Evolutionary conservation across 2,113 vertebrate genomes (phyloP).

Genomic region (Crotalus horridus): DNA sequence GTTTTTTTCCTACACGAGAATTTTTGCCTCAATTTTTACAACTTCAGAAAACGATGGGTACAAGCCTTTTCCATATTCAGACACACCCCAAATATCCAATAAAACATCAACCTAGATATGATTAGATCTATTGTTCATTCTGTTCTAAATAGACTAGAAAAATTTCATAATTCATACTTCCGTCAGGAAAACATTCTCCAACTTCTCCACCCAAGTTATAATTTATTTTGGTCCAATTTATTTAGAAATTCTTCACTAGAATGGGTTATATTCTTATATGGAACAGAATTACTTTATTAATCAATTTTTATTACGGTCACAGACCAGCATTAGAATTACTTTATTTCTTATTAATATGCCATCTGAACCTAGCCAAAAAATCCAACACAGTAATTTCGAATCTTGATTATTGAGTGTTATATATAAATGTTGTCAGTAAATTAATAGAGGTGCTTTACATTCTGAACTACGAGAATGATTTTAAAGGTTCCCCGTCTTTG

Average conservation of each 20-base stretch:
- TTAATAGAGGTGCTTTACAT: background rate
- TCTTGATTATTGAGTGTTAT: background rate
- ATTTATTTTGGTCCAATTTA: background rate
- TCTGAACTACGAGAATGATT: background rate
- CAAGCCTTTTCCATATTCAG: background rate
- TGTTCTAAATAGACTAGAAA: background rate
- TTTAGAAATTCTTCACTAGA: background rate
- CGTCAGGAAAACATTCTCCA: too few relatives aligned
- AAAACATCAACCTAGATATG: background rate
- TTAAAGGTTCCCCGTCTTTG: background rate
- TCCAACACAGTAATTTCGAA: background rate
- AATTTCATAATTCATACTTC: background rate
- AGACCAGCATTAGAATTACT: background rate
- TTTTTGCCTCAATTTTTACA: background rate
- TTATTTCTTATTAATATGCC: background rate
- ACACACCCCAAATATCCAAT: background rate
- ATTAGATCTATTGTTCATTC: background rate
- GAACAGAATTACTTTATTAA: background rate
- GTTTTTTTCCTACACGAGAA: background rate
- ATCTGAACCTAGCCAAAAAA: background rate
- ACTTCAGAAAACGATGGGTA: background rate
- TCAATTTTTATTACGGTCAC: background rate
- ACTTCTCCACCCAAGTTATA: background rate
- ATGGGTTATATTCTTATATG: background rate
- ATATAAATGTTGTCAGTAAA: background rate